These are phyloP conservation scores for Troides oblongomaculatus DNA, from an alignment of 2,888 invertebrate genomes.

Conservation along the genomic window DNA sequence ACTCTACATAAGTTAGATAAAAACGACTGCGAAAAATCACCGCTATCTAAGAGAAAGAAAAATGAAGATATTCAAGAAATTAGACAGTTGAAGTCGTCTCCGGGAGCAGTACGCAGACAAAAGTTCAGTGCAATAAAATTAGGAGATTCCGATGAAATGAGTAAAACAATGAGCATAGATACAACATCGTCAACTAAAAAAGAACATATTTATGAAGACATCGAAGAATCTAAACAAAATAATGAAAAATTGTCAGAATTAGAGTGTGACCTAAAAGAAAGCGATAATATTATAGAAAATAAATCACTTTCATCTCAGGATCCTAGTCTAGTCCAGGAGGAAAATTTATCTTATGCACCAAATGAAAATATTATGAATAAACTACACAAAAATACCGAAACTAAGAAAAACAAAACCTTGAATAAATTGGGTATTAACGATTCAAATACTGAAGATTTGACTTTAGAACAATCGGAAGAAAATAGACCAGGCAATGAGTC, in stretches of 20 bases:
- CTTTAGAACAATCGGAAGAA: conserved; percentile 67
- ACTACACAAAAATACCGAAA: conserved; percentile 58
- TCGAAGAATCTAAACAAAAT: conserved; percentile 69
- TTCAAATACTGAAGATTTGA: conserved; percentile 69
- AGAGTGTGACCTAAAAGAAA: conserved; percentile 59
- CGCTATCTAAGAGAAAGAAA: conserved; percentile 66
- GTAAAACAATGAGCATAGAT: conserved; percentile 67
- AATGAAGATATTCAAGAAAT: conserved; percentile 81
- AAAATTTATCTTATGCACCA: conserved; percentile 52
- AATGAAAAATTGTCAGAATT: conserved; percentile 61
- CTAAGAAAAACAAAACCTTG: conserved; percentile 59
- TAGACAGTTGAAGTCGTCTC: conserved; percentile 80
- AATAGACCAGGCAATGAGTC: conserved; percentile 57
- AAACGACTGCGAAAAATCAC: conserved; percentile 66
- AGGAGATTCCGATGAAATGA: conserved; percentile 75
- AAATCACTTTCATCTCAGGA: conserved; percentile 73
- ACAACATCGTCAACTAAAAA: conserved; percentile 74
- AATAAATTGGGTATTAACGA: conserved; percentile 68
- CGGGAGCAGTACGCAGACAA: conserved; percentile 79
- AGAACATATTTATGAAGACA: conserved; percentile 83
- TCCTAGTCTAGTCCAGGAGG: conserved; percentile 70
- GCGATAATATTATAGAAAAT: conserved; percentile 68
- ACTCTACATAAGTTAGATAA: conserved; percentile 77
- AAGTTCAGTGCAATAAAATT: conserved; percentile 74
- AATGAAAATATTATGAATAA: conserved; percentile 72